Evolutionary conservation across 2,113 vertebrate genomes (phyloP).

Genomic region (Mesocricetus auratus): DNA sequence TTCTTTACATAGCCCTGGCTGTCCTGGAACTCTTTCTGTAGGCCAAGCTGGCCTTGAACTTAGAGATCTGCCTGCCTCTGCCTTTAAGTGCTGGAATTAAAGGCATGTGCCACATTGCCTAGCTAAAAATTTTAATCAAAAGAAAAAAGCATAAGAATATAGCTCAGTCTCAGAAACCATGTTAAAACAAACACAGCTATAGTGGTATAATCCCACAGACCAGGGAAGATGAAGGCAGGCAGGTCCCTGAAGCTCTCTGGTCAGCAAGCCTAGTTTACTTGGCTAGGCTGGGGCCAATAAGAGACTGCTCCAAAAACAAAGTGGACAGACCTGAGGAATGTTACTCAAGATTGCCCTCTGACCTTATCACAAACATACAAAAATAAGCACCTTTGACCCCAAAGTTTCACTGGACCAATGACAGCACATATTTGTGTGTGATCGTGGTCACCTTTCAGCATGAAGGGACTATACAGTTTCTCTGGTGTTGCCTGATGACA

Average conservation of each 20-base stretch:
- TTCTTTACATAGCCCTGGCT: neutral
- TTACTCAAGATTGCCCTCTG: neutral
- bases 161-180: neutral
- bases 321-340: neutral
- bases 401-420: neutral
- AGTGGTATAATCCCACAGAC: neutral
- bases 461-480: neutral
- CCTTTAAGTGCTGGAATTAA: neutral
- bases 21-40: neutral
- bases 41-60: neutral
- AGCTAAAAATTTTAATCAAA: neutral
- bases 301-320: neutral
- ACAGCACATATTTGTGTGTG: rapidly evolving
- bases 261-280: neutral
- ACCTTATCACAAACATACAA: neutral
- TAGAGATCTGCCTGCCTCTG: neutral
- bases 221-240: neutral
- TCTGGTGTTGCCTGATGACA: neutral
- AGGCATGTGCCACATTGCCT: neutral
- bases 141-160: neutral
- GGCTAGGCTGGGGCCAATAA: neutral
- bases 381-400: neutral
- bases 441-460: too few relatives aligned
- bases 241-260: neutral
- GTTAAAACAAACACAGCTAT: neutral